Conservation (phyloP, 2,888 invertebrate species). For the Parnassius smintheus region DNA sequence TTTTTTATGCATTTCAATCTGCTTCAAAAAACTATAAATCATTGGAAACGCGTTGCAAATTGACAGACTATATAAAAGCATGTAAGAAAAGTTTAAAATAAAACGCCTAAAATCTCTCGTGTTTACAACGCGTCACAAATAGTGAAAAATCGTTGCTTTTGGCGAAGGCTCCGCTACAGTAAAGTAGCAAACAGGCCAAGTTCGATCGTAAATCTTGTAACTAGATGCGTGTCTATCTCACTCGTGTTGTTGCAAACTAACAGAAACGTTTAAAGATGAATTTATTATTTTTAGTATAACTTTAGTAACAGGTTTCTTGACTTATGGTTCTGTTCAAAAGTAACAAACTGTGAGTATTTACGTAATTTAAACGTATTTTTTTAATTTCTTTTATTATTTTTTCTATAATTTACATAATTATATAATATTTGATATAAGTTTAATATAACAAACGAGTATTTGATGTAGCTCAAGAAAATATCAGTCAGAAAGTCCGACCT, state of each 20-base stretch:
- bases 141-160: constrained; percentile 47
- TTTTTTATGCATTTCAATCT: too few species aligned
- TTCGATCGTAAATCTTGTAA: constrained; percentile 49
- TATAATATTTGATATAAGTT: too few species aligned
- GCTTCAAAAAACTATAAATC: too few species aligned
- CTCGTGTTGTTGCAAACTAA: constrained; percentile 34
- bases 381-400: too few species aligned
- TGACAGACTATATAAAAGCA: too few species aligned
- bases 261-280: constrained; percentile 41
- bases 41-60: too few species aligned
- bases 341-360: neutral
- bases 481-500: too few species aligned
- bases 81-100: neutral
- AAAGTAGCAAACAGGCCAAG: constrained; percentile 37
- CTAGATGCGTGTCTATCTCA: constrained; percentile 30
- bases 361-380: neutral
- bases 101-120: constrained; percentile 35
- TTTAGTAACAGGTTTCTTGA: constrained; percentile 4
- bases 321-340: neutral
- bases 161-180: constrained; percentile 30
- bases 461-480: too few species aligned
- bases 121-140: constrained; percentile 44
- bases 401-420: too few species aligned
- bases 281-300: constrained; percentile 27
- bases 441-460: too few species aligned